Conservation (phyloP, 2,888 invertebrate species). For the Oscheius sp. region DNA sequence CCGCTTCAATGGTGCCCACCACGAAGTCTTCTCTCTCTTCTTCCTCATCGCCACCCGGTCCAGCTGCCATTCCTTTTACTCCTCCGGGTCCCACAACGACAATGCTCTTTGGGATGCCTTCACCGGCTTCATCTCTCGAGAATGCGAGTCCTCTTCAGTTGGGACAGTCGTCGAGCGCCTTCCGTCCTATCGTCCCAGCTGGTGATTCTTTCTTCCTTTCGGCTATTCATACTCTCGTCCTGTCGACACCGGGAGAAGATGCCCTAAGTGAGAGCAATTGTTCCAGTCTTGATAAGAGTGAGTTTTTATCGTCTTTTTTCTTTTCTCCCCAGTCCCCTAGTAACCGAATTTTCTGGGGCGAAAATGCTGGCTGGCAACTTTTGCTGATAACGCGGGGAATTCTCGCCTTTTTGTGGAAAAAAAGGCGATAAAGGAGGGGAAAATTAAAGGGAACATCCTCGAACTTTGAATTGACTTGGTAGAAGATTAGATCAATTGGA, state of each 20-base stretch:
- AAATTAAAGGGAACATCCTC: no score
- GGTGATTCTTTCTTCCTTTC: conserved; percentile 35
- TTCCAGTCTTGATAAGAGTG: conserved; percentile 34
- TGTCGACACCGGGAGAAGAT: conserved; percentile 30
- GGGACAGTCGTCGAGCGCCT: conserved; percentile 42
- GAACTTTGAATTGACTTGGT: no score
- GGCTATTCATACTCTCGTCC: conserved; percentile 34
- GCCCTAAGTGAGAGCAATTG: conserved; percentile 25
- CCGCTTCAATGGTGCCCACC: conserved; percentile 33
- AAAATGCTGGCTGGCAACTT: no score
- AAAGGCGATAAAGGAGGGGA: no score
- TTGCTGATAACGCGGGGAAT: no score
- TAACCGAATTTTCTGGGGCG: conserved; percentile 7
- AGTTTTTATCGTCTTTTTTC: conserved; percentile 1
- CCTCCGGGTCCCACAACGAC: background rate
- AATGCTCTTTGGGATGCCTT: conserved; percentile 17
- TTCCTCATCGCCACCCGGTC: no score
- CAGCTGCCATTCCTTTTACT: conserved; percentile 3
- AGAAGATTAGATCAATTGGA: no score
- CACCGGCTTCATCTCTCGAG: conserved; percentile 10
- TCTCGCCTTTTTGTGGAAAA: no score
- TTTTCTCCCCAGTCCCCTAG: background rate
- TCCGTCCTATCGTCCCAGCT: conserved; percentile 49
- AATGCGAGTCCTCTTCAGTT: conserved; percentile 36
- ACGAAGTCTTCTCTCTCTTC: background rate